Evolutionary conservation across 2,797 vertebrate species (phyloP), one percentile per base, ranked within the genome.

Genomic region (Lagorchestes hirsutus): DNA sequence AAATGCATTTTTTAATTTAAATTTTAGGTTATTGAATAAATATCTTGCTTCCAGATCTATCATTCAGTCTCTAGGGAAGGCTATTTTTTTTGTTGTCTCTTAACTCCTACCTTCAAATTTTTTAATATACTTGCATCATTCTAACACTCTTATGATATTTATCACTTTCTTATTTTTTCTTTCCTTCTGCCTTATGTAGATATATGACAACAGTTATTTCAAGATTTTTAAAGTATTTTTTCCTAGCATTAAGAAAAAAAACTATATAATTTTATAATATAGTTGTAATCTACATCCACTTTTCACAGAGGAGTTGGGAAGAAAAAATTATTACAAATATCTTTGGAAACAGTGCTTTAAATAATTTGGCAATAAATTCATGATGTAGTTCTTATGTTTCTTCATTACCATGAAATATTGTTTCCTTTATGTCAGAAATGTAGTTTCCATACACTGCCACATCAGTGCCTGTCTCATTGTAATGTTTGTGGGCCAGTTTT

Each of bases 191-290:
- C 55, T 93, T 95, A 62, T 54, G 56, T 0, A 93, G 54, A 92
- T 87, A 34, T 62, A 50, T 87, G n/a, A 31, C 54, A 13, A 74
- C 82, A 94, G 90, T 74, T 56, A 92, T 95, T 93, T 87, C 91
- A 93, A 57, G 18, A 58, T 90, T 94, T 97, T 59, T 82, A 1
- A 95, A 95, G 93, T 52, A 87, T 62, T 52, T 57, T 94, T 91
- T 87, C 54, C n/a, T 93, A 92, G 62, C 54, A 22, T 27, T 93
- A 29, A 95, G 40, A 93, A 46, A 4, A 56, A 56, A 40, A 55
- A 92, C 29, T 95, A 31, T 90, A 57, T 3, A 24, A 82, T 82
- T 40, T 40, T 31, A 14, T 62, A 62, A 62, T 62, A 62, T 31
- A 13, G 28, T 9, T 82, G 16, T 27, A 50, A 87, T 3, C 40